Evolutionary conservation across 2,797 vertebrate genomes (phyloP).

Genomic region (Poeciliopsis turneri): DNA sequence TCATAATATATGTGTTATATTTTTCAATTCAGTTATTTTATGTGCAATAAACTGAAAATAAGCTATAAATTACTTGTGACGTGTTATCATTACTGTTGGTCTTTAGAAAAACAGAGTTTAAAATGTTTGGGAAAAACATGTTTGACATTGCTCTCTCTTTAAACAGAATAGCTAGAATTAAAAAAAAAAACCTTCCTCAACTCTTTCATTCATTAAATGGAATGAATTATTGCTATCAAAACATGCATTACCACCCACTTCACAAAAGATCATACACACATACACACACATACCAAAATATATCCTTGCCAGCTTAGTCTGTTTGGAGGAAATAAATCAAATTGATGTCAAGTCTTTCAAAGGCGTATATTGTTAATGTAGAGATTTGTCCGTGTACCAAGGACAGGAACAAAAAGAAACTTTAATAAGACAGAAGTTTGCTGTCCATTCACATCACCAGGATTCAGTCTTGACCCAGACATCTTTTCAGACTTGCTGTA

Average conservation of each 20-base stretch:
- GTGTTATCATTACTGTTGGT: neutral
- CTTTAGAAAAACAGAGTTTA: neutral
- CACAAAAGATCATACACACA: neutral
- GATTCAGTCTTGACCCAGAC: neutral
- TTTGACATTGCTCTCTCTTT: neutral
- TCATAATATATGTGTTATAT: neutral
- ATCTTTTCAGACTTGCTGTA: neutral
- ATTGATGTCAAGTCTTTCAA: constrained; percentile 28
- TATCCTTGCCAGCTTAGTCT: constrained; percentile 33
- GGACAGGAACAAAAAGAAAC: constrained; percentile 14
- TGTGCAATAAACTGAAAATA: neutral
- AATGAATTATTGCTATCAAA: constrained; percentile 67
- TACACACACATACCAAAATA: constrained; percentile 5
- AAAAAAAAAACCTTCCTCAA: constrained; percentile 39
- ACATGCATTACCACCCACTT: constrained; percentile 48
- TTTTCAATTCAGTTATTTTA: neutral
- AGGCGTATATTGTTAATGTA: constrained; percentile 30
- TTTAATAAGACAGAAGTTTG: constrained; percentile 13
- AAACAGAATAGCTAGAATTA: constrained; percentile 23
- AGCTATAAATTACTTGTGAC: neutral
- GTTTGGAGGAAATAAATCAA: constrained; percentile 52
- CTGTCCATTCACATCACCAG: neutral
- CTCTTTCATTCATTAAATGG: constrained; percentile 66
- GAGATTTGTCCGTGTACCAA: constrained; percentile 33
- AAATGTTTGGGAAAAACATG: neutral